Conservation (phyloP, 2,113 vertebrate genomes). For the Phoenicopterus ruber region DNA sequence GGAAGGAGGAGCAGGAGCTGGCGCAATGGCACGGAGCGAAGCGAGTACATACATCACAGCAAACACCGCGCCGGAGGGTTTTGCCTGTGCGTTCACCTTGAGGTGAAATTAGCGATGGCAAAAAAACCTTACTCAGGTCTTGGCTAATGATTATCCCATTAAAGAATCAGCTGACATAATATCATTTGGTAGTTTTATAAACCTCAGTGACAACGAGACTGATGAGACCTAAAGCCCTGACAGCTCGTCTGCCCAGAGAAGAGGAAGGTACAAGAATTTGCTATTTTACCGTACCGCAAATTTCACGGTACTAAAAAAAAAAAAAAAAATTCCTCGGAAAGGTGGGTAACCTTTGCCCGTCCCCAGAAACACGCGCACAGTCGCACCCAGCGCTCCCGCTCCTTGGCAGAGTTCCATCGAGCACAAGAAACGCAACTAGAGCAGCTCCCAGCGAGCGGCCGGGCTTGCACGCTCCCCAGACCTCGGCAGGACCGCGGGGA, state of each 20-base stretch:
- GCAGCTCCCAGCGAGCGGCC: rapidly evolving
- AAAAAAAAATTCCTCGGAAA: not conserved
- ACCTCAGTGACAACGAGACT: slow-evolving; percentile 68
- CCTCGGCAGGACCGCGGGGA: rapidly evolving
- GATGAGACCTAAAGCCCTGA: slow-evolving; percentile 54
- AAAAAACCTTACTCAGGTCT: slow-evolving; percentile 56
- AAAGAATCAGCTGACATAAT: slow-evolving; percentile 45
- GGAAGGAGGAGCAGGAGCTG: not conserved
- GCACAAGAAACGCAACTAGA: not conserved
- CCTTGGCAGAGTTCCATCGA: not conserved
- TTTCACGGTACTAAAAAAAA: not conserved
- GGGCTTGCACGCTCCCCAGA: not conserved
- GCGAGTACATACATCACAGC: rapidly evolving
- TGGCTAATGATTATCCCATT: slow-evolving; percentile 46
- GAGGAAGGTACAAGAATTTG: not conserved
- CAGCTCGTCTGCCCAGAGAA: not conserved
- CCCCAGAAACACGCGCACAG: not conserved
- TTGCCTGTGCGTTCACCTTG: not conserved
- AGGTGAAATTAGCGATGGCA: slow-evolving; percentile 16
- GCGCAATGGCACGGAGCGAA: rapidly evolving
- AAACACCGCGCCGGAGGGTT: rapidly evolving
- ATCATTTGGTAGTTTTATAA: slow-evolving; percentile 71
- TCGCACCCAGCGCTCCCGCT: not conserved
- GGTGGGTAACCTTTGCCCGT: not conserved
- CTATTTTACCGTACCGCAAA: not conserved